Conservation (phyloP, 2,113 vertebrate genomes). For the Indicator maculatus region DNA sequence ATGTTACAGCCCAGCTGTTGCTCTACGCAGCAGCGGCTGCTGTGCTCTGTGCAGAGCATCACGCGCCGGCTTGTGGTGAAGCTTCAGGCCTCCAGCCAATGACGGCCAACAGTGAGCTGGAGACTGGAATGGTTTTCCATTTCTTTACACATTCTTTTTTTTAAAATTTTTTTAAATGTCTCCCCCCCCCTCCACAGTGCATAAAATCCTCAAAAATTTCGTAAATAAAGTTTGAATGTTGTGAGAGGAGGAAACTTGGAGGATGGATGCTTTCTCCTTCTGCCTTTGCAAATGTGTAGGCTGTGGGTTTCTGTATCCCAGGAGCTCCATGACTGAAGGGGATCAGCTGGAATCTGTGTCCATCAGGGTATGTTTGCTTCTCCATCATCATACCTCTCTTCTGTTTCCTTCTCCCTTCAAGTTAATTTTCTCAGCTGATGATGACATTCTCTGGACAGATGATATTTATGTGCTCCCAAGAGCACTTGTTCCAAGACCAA, state of each 20-base stretch:
- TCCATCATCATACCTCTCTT: background rate
- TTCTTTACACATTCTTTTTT: background rate
- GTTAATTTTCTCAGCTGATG: background rate
- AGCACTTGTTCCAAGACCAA: background rate
- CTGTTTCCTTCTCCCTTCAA: background rate
- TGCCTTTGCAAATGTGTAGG: background rate
- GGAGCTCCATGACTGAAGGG: background rate
- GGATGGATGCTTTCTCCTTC: background rate
- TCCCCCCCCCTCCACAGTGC: background rate
- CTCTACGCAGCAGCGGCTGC: background rate
- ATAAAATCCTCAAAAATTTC: constrained; percentile 20
- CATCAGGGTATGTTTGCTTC: background rate
- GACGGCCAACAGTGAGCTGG: background rate
- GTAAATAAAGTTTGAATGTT: background rate
- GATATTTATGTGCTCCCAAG: background rate
- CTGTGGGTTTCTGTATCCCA: background rate
- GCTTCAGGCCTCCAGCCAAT: constrained; percentile 29
- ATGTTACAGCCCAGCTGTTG: constrained; percentile 47
- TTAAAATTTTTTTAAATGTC: background rate
- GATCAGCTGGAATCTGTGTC: background rate
- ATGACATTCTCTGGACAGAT: background rate
- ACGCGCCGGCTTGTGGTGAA: background rate
- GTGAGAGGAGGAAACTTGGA: background rate
- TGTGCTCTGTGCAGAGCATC: background rate
- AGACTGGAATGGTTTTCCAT: background rate